Evolutionary conservation across 2,113 vertebrate genomes (phyloP), one percentile per base, ranked within the genome.

Genomic region (Prunella himalayana): DNA sequence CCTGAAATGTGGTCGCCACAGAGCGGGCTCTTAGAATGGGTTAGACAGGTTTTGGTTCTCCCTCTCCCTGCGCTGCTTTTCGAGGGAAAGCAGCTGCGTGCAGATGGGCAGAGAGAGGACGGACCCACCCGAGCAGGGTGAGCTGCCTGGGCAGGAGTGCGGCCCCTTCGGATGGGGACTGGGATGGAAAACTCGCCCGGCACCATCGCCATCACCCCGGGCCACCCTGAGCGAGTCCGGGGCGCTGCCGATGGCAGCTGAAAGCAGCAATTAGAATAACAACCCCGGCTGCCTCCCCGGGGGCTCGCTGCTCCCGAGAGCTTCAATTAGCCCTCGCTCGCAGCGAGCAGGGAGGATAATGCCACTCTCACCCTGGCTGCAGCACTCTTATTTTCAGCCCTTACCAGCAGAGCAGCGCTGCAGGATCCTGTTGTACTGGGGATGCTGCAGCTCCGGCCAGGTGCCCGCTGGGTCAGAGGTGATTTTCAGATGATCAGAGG

Each of bases 41-140:
- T 37, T 37, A 37, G 37, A 37, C 37, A 37, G 53, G 23, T 35
- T 59, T 59, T 5, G 9, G 18, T 2, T 79, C 57, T 79, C 66
- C 57, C 56, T 31, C 2, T 37, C 37, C 37, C 37, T 37, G 37
- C 20, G 64, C 72, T 50, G 15, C 42, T 81, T 41, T 87, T 65
- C 0, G 0, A 47, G 63, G n/a, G 23, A 18, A 45, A 71, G 37
- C 2, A 5, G 33, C 51, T 4, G 11, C 10, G 0, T 0, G 4
- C 42, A 60, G 69, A 11, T 3, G 1, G 19, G 47, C 35, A 2
- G 0, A 33, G 59, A 35, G 24, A 63, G 28, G 20, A 44, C 2
- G 45, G 37, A 44, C 12, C 33, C 30, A 13, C 10, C 41, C 0
- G 2, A 28, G 73, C 21, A 9, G 45, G 33, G 21, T 0, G 4